Conservation (phyloP, 2,797 vertebrate genomes). For the Rhincodon typus region DNA sequence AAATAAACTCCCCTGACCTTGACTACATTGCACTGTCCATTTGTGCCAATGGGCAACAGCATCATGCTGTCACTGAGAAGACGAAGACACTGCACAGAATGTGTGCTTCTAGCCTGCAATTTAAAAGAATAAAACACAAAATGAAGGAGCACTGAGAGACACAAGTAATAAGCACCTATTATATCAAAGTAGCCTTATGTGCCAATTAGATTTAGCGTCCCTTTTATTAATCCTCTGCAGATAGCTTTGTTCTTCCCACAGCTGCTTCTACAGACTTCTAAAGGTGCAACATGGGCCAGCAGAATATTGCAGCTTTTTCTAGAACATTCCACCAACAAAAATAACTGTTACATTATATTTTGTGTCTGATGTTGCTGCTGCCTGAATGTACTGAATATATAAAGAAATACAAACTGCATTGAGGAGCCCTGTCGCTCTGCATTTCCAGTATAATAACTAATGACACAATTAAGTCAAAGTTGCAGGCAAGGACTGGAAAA, state of each 20-base stretch:
- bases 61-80: background rate
- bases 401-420: background rate
- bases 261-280: background rate
- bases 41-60: background rate
- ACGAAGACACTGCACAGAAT: background rate
- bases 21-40: no score
- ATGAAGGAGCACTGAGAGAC: background rate
- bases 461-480: background rate
- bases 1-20: no score
- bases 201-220: background rate
- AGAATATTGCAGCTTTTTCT: background rate
- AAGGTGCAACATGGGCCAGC: background rate
- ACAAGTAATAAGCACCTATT: background rate
- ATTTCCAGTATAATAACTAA: background rate
- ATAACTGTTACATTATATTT: background rate
- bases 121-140: background rate
- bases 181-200: background rate
- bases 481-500: background rate
- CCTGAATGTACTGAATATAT: no score
- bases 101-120: background rate
- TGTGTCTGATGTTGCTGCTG: background rate
- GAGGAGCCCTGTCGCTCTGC: background rate
- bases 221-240: background rate
- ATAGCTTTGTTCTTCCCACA: background rate
- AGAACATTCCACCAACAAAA: background rate